Percentiles rank a stretch among this genome's conserved stretches.
Evolutionary conservation across 1,140 invertebrate genomes (phyloP).

Genomic region (Solenopsis invicta): DNA sequence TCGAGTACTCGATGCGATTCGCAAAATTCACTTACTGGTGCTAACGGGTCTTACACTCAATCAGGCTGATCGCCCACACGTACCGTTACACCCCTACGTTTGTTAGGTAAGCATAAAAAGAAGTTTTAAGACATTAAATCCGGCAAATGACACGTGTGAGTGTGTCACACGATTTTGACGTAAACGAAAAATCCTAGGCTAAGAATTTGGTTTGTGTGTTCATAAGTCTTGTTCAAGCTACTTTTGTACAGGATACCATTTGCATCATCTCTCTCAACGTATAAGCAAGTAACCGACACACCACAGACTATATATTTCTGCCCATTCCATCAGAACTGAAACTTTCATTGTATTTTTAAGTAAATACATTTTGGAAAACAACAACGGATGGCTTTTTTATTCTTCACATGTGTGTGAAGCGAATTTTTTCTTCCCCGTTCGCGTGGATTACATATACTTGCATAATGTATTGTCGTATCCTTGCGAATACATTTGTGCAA

Average conservation of each 20-base stretch:
- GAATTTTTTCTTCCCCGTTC: conserved; percentile 64
- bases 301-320: conserved; percentile 80
- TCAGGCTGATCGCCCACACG: conserved; percentile 71
- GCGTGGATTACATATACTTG: conserved; percentile 48
- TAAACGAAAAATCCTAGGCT: conserved; percentile 74
- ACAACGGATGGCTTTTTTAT: conserved; percentile 73
- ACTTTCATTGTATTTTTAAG: conserved; percentile 83
- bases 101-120: conserved; percentile 72
- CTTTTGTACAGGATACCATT: conserved; percentile 81
- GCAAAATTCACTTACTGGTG: conserved; percentile 70
- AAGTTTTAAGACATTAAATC: conserved; percentile 65
- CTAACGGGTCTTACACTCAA: conserved; percentile 78
- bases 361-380: conserved; percentile 83
- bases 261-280: conserved; percentile 76
- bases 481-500: conserved; percentile 53
- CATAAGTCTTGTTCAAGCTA: conserved; percentile 79
- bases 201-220: conserved; percentile 82
- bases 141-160: conserved; percentile 41
- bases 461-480: conserved; percentile 28
- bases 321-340: conserved; percentile 82
- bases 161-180: conserved; percentile 66
- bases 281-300: conserved; percentile 69
- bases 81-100: conserved; percentile 76
- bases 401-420: conserved; percentile 73
- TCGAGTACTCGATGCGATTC: conserved; percentile 69